These are phyloP conservation scores for Drosophila macrospina DNA, from an alignment of 2,888 invertebrate genomes.

Conservation along the genomic window DNA sequence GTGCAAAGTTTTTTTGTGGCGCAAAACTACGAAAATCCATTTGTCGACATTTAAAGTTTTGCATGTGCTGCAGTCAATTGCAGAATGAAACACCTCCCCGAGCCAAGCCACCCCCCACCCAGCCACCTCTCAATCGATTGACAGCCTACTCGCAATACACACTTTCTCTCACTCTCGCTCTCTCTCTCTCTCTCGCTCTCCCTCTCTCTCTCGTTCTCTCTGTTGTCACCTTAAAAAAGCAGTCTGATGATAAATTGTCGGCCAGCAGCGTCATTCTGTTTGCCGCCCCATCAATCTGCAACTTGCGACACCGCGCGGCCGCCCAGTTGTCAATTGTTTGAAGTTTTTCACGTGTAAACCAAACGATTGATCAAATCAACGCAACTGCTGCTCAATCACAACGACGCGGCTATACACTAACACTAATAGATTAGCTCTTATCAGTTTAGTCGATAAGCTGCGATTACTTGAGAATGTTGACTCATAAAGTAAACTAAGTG, in stretches of 20 bases:
- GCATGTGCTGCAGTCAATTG: constrained; percentile 69
- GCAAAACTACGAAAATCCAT: constrained; percentile 74
- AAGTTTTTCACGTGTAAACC: constrained; percentile 57
- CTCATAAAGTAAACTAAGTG: no score
- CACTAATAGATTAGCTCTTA: background rate
- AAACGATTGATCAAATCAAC: constrained; percentile 72
- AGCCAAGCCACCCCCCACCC: background rate
- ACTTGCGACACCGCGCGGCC: constrained; percentile 23
- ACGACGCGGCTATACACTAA: constrained; percentile 29
- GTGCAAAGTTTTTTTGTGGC: constrained; percentile 41
- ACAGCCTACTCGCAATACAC: background rate
- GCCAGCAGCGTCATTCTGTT: constrained; percentile 39
- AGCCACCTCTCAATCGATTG: constrained; percentile 23
- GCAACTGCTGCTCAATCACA: background rate
- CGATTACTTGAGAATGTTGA: no score
- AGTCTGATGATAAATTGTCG: constrained; percentile 70
- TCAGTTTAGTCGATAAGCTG: constrained; percentile 4
- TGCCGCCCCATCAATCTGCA: constrained; percentile 69
- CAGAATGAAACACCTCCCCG: constrained; percentile 26
- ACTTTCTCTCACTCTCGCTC: background rate
- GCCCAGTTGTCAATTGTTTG: constrained; percentile 59
- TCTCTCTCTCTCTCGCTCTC: background rate
- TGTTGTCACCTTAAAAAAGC: background rate
- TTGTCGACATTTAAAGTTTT: constrained; percentile 75
- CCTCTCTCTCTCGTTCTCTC: background rate